Evolutionary conservation across 1,140 invertebrate species (phyloP), one percentile per base, ranked within the genome.

Genomic region (Trachelipus rathkii): DNA sequence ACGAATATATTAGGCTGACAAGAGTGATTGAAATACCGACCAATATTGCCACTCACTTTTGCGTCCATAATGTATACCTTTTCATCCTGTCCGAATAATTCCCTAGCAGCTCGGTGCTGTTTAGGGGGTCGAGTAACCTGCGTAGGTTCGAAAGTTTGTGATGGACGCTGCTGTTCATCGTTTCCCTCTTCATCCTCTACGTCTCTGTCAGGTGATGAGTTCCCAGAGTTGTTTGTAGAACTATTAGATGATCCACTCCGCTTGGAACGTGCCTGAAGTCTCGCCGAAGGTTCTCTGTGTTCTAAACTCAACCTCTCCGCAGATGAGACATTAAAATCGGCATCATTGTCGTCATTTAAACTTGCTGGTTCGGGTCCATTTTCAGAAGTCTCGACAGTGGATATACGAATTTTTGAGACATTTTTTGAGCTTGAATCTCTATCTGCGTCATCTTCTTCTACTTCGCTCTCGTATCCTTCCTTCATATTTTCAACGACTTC

Each of bases 1-100:
- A 98, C 96, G 86, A 97, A 97, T 8, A 97, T 91, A 86, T 98
- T 98, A 10, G 96, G 97, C 69, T 89, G 89, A 84, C 96, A 98
- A 0, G 94, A 97, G 85, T 98, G 95, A 87, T 98, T 98, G 43
- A 98, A 89, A 85, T 96, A 98, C 82, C 95, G 87, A 11, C 96
- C 96, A 82, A 99, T 93, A 85, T 98, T 99, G 79, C 97, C 97
- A 71, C 90, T 91, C 73, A 90, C 91, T 86, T 98, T 98, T 0
- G 96, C 96, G 88, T 99, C 96, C 94, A 99, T 97, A 72, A 98
- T 93, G 83, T 95, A 97, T 79, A 81, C 78, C 60, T 82, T 88
- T 82, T 94, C 93, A 76, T 95, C 91, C 82, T 90, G 87, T 9
- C 92, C 92, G 85, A 91, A 97, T 71, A 90, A 89, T 70, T 90